Evolutionary conservation across 2,888 invertebrate genomes (phyloP), one percentile per base, ranked within the genome.

Genomic region (Bimastos eiseni): DNA sequence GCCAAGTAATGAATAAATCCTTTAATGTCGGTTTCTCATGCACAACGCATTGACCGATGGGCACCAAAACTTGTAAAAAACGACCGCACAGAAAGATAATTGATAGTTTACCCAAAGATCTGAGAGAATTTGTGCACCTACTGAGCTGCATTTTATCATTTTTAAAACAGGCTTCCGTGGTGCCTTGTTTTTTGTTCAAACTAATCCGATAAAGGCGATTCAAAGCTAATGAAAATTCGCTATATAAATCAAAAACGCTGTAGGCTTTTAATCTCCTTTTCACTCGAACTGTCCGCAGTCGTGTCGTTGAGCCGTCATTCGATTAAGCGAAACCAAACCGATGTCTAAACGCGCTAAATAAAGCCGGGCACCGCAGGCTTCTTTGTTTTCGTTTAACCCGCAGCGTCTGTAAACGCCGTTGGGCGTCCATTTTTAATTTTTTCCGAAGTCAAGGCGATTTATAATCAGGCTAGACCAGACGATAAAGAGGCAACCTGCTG

Each of bases 351-450:
- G 70, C 70, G 70, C 70, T n/a, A n/a, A 70, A 70, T 70, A 70
- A 70, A 70, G 70, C 70, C n/a, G 13, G 30, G 70, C n/a, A 70
- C 70, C 70, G 70, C 70, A 70, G 70, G 70, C 70, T 70, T n/a
- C 70, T 70, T 70, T 70, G 70, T 70, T 70, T 70, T 70, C 70
- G n/a, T 70, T 70, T 70, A 70, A 70, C 70, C 70, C 70, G 70
- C 30, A 70, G 30, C 70, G 70, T 70, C 70, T 8, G 70, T 30
- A 1, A n/a, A 70, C 70, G 13, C 70, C 70, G 70, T 11, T 70
- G 70, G 70, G 70, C 70, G 70, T 70, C 70, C 70, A 70, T 70
- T 70, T 70, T 70, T n/a, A 70, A 70, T 70, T 70, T 70, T 70
- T 49, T 49, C 49, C 49, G 49, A 49, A 49, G 49, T 49, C 49